A percentile compares a stretch with the other conserved stretches of the same genome.
Conservation (phyloP, 2,113 vertebrate genomes). For the Trogon melanurus region DNA sequence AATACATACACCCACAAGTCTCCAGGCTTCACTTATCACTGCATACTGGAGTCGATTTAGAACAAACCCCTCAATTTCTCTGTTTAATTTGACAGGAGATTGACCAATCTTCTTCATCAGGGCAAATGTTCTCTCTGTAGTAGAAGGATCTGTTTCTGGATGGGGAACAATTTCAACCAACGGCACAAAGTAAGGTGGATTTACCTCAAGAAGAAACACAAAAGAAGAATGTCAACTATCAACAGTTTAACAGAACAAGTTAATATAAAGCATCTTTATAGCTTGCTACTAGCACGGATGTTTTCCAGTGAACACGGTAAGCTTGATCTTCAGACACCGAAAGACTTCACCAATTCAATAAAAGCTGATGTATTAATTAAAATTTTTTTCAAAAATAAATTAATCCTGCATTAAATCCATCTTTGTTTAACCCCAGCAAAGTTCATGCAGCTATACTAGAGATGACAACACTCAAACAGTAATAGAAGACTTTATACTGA, state of each 20-base stretch:
- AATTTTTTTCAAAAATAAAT: neutral
- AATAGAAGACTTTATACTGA: neutral
- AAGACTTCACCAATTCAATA: neutral
- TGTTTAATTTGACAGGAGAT: slow-evolving; percentile 85
- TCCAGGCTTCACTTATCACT: slow-evolving; percentile 93
- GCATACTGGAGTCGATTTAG: slow-evolving; percentile 95
- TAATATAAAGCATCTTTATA: neutral
- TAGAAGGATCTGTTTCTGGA: slow-evolving; percentile 82
- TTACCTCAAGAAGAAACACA: slow-evolving; percentile 81
- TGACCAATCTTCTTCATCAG: slow-evolving; percentile 92
- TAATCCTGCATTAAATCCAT: neutral
- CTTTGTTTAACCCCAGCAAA: neutral
- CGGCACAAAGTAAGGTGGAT: slow-evolving; percentile 91
- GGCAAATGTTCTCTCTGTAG: slow-evolving; percentile 80
- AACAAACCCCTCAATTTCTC: slow-evolving; percentile 91
- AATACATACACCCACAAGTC: slow-evolving; percentile 87
- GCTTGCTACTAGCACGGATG: neutral
- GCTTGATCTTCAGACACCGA: neutral
- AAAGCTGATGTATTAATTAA: neutral
- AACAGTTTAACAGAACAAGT: neutral
- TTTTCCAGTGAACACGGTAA: neutral
- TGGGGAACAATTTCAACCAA: slow-evolving; percentile 97
- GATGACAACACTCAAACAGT: neutral
- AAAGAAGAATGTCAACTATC: neutral
- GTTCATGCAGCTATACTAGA: neutral